Conservation (phyloP, 2,888 invertebrate species). For the Alsophila aescularia region DNA sequence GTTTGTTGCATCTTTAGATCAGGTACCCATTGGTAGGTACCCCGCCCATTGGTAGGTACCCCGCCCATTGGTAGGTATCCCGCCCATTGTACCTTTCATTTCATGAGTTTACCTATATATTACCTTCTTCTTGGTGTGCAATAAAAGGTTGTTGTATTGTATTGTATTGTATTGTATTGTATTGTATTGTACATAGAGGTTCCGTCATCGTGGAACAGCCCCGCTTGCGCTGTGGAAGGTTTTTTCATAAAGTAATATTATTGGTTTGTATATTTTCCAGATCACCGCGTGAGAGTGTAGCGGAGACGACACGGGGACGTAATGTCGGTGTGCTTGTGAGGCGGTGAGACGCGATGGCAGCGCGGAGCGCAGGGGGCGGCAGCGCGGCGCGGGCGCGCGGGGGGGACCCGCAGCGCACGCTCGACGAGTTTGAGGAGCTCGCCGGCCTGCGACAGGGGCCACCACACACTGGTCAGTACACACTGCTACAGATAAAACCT, state of each 20-base stretch:
- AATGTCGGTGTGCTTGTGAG: background rate
- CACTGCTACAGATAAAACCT: slow-evolving; percentile 3
- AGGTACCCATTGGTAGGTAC: too few species aligned
- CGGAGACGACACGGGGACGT: background rate
- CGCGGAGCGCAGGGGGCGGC: slow-evolving; percentile 38
- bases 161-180: too few species aligned
- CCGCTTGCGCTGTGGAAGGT: background rate
- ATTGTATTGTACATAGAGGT: too few species aligned
- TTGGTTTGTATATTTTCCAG: background rate
- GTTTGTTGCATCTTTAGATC: too few species aligned
- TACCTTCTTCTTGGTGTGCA: too few species aligned
- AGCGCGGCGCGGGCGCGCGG: slow-evolving; percentile 51
- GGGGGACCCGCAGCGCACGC: slow-evolving; percentile 64
- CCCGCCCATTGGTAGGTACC: too few species aligned
- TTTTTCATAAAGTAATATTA: background rate
- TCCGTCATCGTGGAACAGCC: background rate
- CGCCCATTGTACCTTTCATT: too few species aligned
- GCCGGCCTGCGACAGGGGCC: slow-evolving; percentile 68
- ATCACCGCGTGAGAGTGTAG: background rate
- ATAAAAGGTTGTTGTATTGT: too few species aligned
- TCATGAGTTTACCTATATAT: too few species aligned
- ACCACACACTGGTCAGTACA: slow-evolving; percentile 23
- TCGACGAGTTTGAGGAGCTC: slow-evolving; percentile 77
- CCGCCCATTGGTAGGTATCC: too few species aligned
- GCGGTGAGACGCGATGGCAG: slow-evolving; percentile 26